Percentiles rank a stretch among this genome's conserved stretches.
Evolutionary conservation across 1,140 invertebrate genomes (phyloP).

Genomic region (Stegodyphus dumicola): DNA sequence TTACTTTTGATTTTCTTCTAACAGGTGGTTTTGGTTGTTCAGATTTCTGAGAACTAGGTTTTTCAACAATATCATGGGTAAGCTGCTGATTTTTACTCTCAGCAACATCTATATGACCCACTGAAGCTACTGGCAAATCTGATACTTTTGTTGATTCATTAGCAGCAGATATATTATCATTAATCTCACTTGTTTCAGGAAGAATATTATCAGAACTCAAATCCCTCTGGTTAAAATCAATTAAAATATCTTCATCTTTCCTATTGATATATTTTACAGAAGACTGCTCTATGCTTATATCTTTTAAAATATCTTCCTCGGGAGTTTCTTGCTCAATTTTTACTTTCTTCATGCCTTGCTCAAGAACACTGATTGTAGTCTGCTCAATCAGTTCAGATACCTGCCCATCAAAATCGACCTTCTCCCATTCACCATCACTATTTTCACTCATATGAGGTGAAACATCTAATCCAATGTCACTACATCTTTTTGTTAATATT

Average conservation of each 20-base stretch:
- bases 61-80: too few relatives aligned
- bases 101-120: too few relatives aligned
- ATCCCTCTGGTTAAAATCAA: not conserved
- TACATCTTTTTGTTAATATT: not conserved
- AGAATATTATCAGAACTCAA: not conserved
- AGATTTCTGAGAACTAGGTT: too few relatives aligned
- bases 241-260: not conserved
- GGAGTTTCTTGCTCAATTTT: not conserved
- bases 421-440: conserved; percentile 52
- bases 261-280: not conserved
- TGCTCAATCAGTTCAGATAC: not conserved
- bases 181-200: too few relatives aligned
- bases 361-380: too few relatives aligned
- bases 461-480: not conserved
- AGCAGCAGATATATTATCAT: too few relatives aligned
- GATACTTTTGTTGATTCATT: too few relatives aligned
- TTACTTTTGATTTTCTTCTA: conserved; percentile 54
- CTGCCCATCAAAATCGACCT: conserved; percentile 37
- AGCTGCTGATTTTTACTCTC: too few relatives aligned
- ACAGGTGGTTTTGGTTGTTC: conserved; percentile 21
- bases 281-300: not conserved
- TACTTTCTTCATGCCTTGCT: too few relatives aligned
- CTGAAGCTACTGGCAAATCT: too few relatives aligned
- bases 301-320: not conserved
- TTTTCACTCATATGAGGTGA: not conserved